Percentiles rank a stretch among this genome's conserved stretches.
Conservation (phyloP, 1,140 invertebrate species). For the Amyelois transitella region DNA sequence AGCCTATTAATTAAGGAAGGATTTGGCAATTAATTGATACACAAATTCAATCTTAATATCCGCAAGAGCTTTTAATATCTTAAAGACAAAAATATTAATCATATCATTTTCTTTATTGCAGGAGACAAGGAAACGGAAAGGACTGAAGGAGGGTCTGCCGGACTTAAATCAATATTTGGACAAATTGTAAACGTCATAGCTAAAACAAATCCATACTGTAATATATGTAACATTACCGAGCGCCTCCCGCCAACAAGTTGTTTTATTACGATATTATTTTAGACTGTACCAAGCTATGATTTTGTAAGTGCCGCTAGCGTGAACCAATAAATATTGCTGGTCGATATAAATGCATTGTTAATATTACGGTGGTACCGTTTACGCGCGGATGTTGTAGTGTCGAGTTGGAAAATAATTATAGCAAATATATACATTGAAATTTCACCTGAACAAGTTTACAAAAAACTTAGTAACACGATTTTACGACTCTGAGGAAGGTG, state of each 20-base stretch:
- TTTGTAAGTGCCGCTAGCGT: conserved; percentile 25
- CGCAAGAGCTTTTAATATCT: no score
- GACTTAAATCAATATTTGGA: conserved; percentile 94
- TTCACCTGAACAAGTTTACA: no score
- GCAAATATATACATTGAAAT: no score
- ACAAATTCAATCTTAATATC: no score
- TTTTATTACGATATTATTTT: conserved; percentile 16
- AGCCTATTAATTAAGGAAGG: no score
- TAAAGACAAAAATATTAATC: not conserved
- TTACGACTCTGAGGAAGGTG: no score
- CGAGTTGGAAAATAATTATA: no score
- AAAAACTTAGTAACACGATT: no score
- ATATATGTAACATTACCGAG: conserved; percentile 57
- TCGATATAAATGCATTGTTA: conserved; percentile 35
- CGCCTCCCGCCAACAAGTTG: conserved; percentile 50
- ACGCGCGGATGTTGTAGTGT: conserved; percentile 9
- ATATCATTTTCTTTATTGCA: conserved; percentile 62
- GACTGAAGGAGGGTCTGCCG: conserved; percentile 97
- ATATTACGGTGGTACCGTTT: conserved; percentile 39
- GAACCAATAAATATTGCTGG: conserved; percentile 35
- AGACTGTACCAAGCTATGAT: conserved; percentile 17
- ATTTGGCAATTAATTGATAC: no score
- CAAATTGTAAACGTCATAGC: conserved; percentile 87
- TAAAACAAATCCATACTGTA: conserved; percentile 64
- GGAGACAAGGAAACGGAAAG: conserved; percentile 99